A percentile compares a stretch with the other conserved stretches of the same genome.
Evolutionary conservation across 2,888 invertebrate species (phyloP).

Genomic region (Cataglyphis cursor): DNA sequence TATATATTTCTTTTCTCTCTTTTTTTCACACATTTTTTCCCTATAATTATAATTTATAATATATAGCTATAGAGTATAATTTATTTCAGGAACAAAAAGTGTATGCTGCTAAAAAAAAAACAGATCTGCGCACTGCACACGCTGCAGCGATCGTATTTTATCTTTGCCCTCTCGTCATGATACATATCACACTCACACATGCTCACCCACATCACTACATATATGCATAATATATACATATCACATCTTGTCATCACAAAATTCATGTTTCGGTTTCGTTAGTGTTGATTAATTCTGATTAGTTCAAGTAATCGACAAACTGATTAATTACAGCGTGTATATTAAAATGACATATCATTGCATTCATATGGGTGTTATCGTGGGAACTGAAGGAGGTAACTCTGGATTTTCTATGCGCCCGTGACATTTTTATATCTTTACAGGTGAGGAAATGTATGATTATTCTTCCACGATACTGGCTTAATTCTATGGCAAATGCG

Average conservation of each 20-base stretch:
- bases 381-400: slow-evolving; percentile 76
- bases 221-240: background rate
- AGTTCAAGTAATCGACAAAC: slow-evolving; percentile 73
- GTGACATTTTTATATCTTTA: slow-evolving; percentile 87
- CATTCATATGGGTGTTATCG: slow-evolving; percentile 84
- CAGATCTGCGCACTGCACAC: too few relatives aligned
- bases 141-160: too few relatives aligned
- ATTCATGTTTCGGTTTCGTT: background rate
- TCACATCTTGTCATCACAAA: background rate
- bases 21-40: background rate
- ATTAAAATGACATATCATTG: slow-evolving; percentile 88
- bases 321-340: slow-evolving; percentile 88
- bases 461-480: slow-evolving; percentile 82
- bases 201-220: background rate
- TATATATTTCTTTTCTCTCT: background rate
- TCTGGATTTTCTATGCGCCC: slow-evolving; percentile 84
- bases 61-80: too few relatives aligned
- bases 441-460: slow-evolving; percentile 85
- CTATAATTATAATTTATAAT: too few relatives aligned
- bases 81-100: too few relatives aligned
- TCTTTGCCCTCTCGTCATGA: too few relatives aligned
- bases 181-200: background rate
- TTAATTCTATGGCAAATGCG: slow-evolving; percentile 79
- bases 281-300: background rate
- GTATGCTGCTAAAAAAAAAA: too few relatives aligned